Percentiles rank a stretch among this genome's conserved stretches.
These are phyloP conservation scores for Harpagoxenus sublaevis DNA, from an alignment of 2,888 invertebrate species.

Conservation along the genomic window DNA sequence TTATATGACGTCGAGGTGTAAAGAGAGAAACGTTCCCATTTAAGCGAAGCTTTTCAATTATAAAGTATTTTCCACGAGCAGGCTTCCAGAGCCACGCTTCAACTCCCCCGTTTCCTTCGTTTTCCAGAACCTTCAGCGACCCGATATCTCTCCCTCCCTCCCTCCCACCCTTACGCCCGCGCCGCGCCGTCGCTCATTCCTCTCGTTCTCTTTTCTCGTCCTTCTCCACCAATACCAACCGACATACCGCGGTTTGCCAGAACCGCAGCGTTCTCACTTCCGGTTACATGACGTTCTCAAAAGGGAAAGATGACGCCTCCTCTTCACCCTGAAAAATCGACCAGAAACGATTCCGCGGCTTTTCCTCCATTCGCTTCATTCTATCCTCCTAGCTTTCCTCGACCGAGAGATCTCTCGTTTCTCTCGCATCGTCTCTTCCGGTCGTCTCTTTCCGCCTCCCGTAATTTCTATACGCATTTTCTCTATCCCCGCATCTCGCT, in stretches of 20 bases:
- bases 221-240: slow-evolving; percentile 17
- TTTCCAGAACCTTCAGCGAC: slow-evolving; percentile 50
- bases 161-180: slow-evolving; percentile 36
- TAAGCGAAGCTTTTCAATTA: slow-evolving; percentile 83
- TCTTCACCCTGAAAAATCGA: slow-evolving; percentile 66
- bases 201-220: slow-evolving; percentile 32
- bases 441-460: slow-evolving; percentile 12
- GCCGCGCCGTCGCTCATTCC: slow-evolving; percentile 20
- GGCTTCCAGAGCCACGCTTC: slow-evolving; percentile 66
- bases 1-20: slow-evolving; percentile 69
- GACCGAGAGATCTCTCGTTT: not conserved
- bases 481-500: slow-evolving; percentile 50
- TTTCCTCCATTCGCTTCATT: not conserved
- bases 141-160: slow-evolving; percentile 41
- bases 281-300: slow-evolving; percentile 68
- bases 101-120: slow-evolving; percentile 67
- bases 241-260: slow-evolving; percentile 55
- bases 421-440: slow-evolving; percentile 41
- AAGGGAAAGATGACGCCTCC: slow-evolving; percentile 45
- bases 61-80: slow-evolving; percentile 75
- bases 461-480: slow-evolving; percentile 36
- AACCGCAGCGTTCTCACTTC: slow-evolving; percentile 71
- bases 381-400: slow-evolving; percentile 22
- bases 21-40: slow-evolving; percentile 80
- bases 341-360: slow-evolving; percentile 61